phyloP scores from a whole-genome alignment of 2,888 invertebrate species.

The Diarsia dahlii region DNA sequence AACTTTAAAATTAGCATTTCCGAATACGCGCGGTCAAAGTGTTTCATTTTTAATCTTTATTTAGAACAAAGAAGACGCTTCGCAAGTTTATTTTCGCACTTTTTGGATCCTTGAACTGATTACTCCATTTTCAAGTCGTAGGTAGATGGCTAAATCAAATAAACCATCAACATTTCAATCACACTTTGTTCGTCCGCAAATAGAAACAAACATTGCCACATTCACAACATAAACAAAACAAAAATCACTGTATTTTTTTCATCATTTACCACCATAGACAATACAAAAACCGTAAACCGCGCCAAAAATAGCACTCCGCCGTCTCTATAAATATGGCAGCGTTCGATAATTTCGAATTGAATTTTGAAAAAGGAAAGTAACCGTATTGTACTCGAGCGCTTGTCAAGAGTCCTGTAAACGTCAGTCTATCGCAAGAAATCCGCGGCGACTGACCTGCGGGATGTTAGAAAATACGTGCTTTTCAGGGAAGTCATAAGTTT shows the following conservation, averaged over 20 bases:
- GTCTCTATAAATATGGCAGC: conserved; percentile 24
- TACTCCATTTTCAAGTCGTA: conserved; percentile 1
- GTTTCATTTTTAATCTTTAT: conserved; percentile 12
- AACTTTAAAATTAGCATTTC: conserved; percentile 13
- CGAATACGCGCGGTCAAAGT: not conserved
- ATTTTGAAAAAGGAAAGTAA: conserved; percentile 58
- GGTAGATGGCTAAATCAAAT: not conserved
- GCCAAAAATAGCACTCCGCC: conserved; percentile 43
- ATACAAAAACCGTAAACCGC: conserved; percentile 45
- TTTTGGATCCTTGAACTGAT: conserved; percentile 9
- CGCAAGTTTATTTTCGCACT: not conserved
- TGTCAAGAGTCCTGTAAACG: conserved; percentile 82
- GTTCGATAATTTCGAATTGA: conserved; percentile 48
- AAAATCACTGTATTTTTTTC: conserved; percentile 44
- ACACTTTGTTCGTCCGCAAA: conserved; percentile 6
- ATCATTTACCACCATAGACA: conserved; percentile 47
- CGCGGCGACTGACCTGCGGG: conserved; percentile 81
- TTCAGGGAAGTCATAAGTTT: conserved; percentile 83
- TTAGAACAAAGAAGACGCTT: conserved; percentile 37
- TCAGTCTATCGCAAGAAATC: conserved; percentile 79
- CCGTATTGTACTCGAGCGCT: conserved; percentile 80
- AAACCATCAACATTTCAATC: not conserved
- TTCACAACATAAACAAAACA: conserved; percentile 54
- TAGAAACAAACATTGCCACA: conserved; percentile 27
- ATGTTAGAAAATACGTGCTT: conserved; percentile 81